phyloP scores from a whole-genome alignment of 2,113 vertebrate species.

The Seriola rivoliana region DNA sequence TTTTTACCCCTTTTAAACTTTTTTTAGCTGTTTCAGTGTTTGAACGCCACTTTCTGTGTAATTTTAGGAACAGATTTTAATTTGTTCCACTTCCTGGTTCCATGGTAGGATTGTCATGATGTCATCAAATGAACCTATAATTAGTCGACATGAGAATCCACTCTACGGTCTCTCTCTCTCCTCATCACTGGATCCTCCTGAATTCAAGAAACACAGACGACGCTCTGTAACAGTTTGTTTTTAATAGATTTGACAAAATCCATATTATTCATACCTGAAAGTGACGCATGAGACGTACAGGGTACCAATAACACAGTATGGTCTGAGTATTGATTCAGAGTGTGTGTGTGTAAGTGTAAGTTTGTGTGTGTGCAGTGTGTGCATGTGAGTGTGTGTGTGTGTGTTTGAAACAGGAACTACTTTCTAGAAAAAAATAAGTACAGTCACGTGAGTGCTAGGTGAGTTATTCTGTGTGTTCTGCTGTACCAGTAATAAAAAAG shows the following conservation, averaged over 20 bases:
- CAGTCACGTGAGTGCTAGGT: too few relatives aligned
- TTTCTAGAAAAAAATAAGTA: too few relatives aligned
- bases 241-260: conserved; percentile 77
- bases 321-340: conserved; percentile 51
- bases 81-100: neutral
- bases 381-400: too few relatives aligned
- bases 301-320: conserved; percentile 70
- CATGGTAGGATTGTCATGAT: too few relatives aligned
- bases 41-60: neutral
- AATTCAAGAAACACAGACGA: conserved; percentile 3
- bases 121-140: too few relatives aligned
- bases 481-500: too few relatives aligned
- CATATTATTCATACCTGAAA: conserved; percentile 68
- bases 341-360: conserved; percentile 3
- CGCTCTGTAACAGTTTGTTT: conserved; percentile 49
- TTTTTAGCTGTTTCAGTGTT: conserved; percentile 23
- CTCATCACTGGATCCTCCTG: conserved; percentile 37
- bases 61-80: neutral
- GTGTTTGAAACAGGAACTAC: conserved; percentile 32
- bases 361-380: conserved; percentile 16
- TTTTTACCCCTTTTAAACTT: conserved; percentile 21
- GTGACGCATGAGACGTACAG: conserved; percentile 66
- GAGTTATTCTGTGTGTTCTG: too few relatives aligned
- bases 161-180: neutral
- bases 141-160: neutral